These are phyloP conservation scores for Chelonus formosanus DNA, from an alignment of 2,888 invertebrate species.

Conservation along the genomic window DNA sequence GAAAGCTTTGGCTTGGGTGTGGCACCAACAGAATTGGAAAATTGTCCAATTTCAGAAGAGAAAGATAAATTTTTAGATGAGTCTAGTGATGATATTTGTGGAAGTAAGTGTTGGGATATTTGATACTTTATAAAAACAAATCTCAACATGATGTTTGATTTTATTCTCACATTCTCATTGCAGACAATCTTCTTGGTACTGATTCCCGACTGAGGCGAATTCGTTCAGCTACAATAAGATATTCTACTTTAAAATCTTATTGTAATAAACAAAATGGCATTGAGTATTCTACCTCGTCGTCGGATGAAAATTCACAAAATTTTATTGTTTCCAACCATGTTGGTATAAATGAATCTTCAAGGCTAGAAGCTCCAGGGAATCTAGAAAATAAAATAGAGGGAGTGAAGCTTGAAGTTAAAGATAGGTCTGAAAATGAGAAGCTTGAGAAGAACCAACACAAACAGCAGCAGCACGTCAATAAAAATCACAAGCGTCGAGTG, in stretches of 20 bases:
- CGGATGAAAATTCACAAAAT: constrained; percentile 52
- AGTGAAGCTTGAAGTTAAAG: constrained; percentile 21
- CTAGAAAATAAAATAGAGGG: constrained; percentile 9
- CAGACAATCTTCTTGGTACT: constrained; percentile 62
- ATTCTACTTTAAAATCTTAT: constrained; percentile 35
- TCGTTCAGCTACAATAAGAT: constrained; percentile 59
- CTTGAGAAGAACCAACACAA: constrained; percentile 31
- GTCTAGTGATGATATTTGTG: constrained; percentile 58
- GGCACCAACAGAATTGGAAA: constrained; percentile 3
- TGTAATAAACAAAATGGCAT: constrained; percentile 37
- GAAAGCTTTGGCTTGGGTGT: constrained; percentile 45
- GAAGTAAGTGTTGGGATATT: constrained; percentile 44
- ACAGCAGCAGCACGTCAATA: constrained; percentile 43
- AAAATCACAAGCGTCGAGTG: constrained; percentile 53
- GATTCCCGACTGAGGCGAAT: constrained; percentile 62
- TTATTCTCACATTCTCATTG: constrained; percentile 23
- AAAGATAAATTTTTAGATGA: constrained; percentile 55
- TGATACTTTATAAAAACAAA: neutral
- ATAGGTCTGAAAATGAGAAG: constrained; percentile 28
- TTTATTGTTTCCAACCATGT: constrained; percentile 26
- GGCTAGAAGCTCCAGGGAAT: constrained; percentile 24
- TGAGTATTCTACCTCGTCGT: constrained; percentile 46
- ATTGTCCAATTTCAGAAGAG: constrained; percentile 16
- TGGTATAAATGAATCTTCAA: constrained; percentile 8
- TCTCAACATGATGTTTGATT: neutral